Evolutionary conservation across 1,140 invertebrate genomes (phyloP), one percentile per base, ranked within the genome.

Genomic region (Aphidius gifuensis): DNA sequence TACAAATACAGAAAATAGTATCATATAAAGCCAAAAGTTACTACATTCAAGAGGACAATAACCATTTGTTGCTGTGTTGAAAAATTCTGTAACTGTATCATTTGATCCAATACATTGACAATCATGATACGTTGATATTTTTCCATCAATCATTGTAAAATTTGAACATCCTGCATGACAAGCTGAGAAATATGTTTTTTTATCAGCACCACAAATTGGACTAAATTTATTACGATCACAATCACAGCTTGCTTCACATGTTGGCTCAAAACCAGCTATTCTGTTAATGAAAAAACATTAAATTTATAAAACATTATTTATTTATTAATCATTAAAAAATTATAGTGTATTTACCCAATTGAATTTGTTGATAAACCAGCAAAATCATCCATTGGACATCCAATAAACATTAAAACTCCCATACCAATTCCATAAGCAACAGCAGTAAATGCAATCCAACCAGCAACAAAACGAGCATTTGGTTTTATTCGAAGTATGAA

Each of bases 361-460:
- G 69, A 9, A 76, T 74, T 74, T 73, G 78, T 68, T 71, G 82
- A 79, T 51, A 93, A 80, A 66, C 91, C 90, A n/a, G 85, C 86
- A 72, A 92, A 87, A 69, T 90, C 88, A 66, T 92, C 88, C 83
- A 92, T 90, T 3, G 91, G 90, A 80, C 93, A 96, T 4, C 92
- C 92, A 64, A 95, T 87, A 73, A 93, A 92, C 90, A 93, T 94
- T 11, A 95, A 77, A 58, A 92, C 83, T 4, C 90, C 85, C 92
- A 96, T 95, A 56, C 93, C 92, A 62, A 90, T 81, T 48, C 92
- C 88, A 73, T 95, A 96, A n/a, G 92, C 83, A 1, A 93, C 83
- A 1, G 93, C 93, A 0, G 91, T 92, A 65, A 91, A 86, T 9
- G 93, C 92, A 53, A 95, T 94, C 93, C 93, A 96, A 9, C 87